Evolutionary conservation across 2,888 invertebrate species (phyloP), one percentile per base, ranked within the genome.

Genomic region (Ceratothoa steindachneri): DNA sequence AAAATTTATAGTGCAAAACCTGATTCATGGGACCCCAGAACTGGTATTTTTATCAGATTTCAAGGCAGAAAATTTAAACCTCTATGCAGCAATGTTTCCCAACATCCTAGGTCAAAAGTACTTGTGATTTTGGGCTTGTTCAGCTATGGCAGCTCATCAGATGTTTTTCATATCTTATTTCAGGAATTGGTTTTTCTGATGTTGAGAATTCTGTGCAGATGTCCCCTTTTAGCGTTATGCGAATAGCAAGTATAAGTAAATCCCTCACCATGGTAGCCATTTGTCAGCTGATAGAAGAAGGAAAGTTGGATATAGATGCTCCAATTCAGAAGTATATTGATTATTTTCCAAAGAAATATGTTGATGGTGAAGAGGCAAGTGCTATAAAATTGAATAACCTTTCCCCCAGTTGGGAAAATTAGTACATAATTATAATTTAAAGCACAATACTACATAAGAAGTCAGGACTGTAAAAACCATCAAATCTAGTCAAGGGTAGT

Each of bases 161-260:
- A 41, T 15, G 15, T 41, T 41, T 41, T 22, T 60, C n/a, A n/a
- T n/a, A n/a, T n/a, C n/a, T 60, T 24, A 22, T 4, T 24, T 60
- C 24, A 85, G 87, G 87, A 81, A 83, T 87, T 75, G 88, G 88
- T 0, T 86, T 83, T 81, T 82, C 87, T 30, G 87, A 88, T 81
- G 81, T 89, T 1, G 88, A 89, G 82, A 87, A 87, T 77, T 77
- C 83, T 55, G 82, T 85, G 4, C 82, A 82, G 1, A 86, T 86
- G 81, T 81, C 82, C 7, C 81, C 84, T 12, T 81, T 85, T 9
- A 85, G 86, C 19, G 85, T 88, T 0, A 86, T 88, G 85, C 83
- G 88, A 41, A 88, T 89, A 72, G 89, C 88, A 52, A 87, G 87
- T 81, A 88, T 89, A 77, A 87, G 87, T 81, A 89, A 88, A 81